Percentiles rank a stretch among this genome's conserved stretches.
Conservation (phyloP, 2,113 vertebrate genomes). For the Notechis scutatus region DNA sequence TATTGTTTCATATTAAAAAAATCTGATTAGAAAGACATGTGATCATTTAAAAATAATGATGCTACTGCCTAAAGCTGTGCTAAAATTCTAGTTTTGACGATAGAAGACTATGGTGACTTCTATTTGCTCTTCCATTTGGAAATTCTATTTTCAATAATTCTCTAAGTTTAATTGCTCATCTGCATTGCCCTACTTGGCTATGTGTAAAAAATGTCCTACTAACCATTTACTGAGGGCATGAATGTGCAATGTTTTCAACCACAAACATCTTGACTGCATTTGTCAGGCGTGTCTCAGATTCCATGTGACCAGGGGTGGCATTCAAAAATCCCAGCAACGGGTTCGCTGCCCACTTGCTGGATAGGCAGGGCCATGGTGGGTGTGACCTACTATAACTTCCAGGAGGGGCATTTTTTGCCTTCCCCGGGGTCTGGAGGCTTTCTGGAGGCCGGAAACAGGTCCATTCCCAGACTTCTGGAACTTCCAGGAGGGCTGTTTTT, state of each 20-base stretch:
- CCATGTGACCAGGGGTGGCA: neutral
- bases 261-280: neutral
- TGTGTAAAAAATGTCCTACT: neutral
- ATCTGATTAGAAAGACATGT: neutral
- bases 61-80: neutral
- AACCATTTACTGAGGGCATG: neutral
- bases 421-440: no score
- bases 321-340: no score
- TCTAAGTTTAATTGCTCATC: neutral
- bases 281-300: neutral
- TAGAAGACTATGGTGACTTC: neutral
- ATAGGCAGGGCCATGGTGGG: no score
- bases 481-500: no score
- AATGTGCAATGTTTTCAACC: neutral
- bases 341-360: no score
- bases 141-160: neutral
- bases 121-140: neutral
- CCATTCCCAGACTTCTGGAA: no score
- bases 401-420: no score
- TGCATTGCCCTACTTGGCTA: neutral
- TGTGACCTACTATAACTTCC: no score
- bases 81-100: neutral
- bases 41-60: neutral
- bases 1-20: neutral
- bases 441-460: no score